phyloP scores from a whole-genome alignment of 2,888 invertebrate species.

The Ectemnius lituratus region DNA sequence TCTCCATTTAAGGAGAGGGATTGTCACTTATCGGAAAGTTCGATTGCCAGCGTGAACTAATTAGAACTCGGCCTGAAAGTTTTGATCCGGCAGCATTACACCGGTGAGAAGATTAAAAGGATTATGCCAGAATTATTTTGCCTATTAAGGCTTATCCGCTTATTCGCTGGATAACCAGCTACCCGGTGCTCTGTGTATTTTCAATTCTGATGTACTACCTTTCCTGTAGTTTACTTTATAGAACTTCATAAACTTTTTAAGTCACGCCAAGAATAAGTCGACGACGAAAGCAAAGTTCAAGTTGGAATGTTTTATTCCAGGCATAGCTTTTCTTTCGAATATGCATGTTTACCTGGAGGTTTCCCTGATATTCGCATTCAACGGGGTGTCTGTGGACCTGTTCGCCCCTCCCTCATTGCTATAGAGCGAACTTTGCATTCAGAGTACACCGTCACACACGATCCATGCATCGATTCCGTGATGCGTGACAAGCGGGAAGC shows the following conservation, averaged over 20 bases:
- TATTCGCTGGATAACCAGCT: slow-evolving; percentile 15
- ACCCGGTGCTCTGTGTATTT: slow-evolving; percentile 19
- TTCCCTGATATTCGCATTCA: neutral
- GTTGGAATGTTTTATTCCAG: no score
- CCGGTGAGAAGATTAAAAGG: neutral
- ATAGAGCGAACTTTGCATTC: neutral
- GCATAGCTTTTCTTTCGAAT: no score
- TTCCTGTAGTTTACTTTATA: neutral
- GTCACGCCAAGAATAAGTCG: no score
- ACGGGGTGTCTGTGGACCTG: no score
- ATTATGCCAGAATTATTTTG: slow-evolving; percentile 20
- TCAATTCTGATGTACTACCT: slow-evolving; percentile 10
- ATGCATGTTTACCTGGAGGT: neutral
- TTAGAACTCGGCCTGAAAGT: neutral
- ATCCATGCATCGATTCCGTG: neutral
- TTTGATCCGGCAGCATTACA: neutral
- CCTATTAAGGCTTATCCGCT: slow-evolving; percentile 47
- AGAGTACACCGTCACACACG: neutral
- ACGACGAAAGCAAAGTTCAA: no score
- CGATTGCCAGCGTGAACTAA: neutral
- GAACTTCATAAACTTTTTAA: no score
- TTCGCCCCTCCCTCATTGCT: no score
- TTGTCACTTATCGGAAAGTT: neutral
- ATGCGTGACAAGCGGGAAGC: neutral
- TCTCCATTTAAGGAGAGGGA: no score